phyloP scores from a whole-genome alignment of 2,797 vertebrate genomes.

The Podarcis lilfordi region DNA sequence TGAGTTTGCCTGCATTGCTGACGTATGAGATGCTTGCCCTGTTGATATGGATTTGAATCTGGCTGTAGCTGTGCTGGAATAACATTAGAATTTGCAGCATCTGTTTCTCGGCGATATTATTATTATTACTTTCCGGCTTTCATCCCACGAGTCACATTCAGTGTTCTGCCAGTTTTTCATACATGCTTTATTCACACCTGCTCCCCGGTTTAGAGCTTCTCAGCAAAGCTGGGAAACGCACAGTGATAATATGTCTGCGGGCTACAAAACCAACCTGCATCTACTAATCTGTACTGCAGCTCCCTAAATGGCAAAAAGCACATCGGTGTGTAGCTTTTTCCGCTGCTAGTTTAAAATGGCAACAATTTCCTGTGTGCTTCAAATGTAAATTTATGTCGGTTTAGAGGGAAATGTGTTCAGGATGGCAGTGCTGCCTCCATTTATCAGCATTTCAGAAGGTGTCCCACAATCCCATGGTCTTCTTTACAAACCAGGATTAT shows the following conservation, averaged over 20 bases:
- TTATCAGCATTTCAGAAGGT: slow-evolving; percentile 43
- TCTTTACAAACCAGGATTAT: slow-evolving; percentile 33
- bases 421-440: slow-evolving; percentile 27
- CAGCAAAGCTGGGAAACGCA: not conserved
- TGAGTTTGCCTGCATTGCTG: rapidly evolving
- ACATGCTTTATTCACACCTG: not conserved
- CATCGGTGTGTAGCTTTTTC: slow-evolving; percentile 21
- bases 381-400: slow-evolving; percentile 47
- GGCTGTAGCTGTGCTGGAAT: not conserved
- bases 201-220: not conserved
- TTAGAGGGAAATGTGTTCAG: slow-evolving; percentile 48
- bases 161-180: not conserved
- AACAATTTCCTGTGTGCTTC: slow-evolving; percentile 8
- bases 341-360: slow-evolving; percentile 3
- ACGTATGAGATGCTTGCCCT: not conserved
- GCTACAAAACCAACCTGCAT: not conserved
- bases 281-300: slow-evolving; percentile 13
- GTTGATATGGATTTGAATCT: not conserved
- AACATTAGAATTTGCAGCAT: not conserved
- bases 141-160: not conserved
- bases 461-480: not conserved
- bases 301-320: not conserved
- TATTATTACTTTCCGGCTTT: not conserved
- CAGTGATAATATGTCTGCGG: not conserved
- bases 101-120: not conserved